phyloP scores from a whole-genome alignment of 2,888 invertebrate genomes.

The Ctena decussata region DNA sequence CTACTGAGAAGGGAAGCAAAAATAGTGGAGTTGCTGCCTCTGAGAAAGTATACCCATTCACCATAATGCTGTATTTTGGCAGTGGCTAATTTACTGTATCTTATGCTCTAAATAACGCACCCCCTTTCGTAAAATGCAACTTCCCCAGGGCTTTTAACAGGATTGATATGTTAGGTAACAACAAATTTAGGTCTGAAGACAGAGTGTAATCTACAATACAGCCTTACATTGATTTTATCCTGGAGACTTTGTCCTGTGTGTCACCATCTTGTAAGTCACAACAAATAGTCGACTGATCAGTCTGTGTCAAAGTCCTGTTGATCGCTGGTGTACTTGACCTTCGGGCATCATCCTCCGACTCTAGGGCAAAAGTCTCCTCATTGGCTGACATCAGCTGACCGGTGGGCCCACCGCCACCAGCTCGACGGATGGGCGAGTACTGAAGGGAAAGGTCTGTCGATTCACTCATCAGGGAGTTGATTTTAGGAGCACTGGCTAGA shows the following conservation, averaged over 20 bases:
- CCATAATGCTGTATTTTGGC: too few relatives aligned
- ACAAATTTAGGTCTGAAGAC: too few relatives aligned
- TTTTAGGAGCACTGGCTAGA: not conserved
- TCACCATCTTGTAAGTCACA: constrained; percentile 37
- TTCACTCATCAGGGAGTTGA: constrained; percentile 11
- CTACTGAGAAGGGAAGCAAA: too few relatives aligned
- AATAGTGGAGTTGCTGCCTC: too few relatives aligned
- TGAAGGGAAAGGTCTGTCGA: constrained; percentile 41
- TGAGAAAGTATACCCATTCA: too few relatives aligned
- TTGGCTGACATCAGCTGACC: constrained; percentile 56
- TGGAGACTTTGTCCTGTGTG: constrained; percentile 41
- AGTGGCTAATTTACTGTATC: too few relatives aligned
- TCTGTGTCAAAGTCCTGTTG: constrained; percentile 10
- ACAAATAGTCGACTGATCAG: constrained; percentile 23
- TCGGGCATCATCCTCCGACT: constrained; percentile 62
- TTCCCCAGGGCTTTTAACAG: too few relatives aligned
- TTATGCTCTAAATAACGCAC: too few relatives aligned
- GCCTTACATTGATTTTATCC: constrained; percentile 57
- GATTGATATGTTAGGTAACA: too few relatives aligned
- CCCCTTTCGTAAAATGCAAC: too few relatives aligned
- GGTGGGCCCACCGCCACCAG: constrained; percentile 22
- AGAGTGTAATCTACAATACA: not conserved
- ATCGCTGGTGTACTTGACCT: constrained; percentile 57
- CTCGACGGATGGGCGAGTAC: constrained; percentile 56
- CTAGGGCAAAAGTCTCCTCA: constrained; percentile 70